Conservation (phyloP, 2,113 vertebrate species). For the Podilymbus podiceps region DNA sequence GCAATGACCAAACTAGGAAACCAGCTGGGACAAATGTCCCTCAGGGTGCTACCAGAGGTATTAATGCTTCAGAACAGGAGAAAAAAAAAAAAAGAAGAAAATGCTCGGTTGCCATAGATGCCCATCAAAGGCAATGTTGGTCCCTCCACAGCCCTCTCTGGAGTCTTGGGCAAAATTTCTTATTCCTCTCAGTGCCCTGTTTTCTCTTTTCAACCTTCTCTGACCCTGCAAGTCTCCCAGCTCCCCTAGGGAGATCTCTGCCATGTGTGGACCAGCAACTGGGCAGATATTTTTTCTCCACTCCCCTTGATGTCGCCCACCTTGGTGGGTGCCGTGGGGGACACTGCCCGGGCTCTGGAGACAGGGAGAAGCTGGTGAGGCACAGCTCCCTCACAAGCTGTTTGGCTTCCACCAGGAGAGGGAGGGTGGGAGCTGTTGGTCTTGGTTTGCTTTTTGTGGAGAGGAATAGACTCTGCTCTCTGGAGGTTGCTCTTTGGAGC, state of each 20-base stretch:
- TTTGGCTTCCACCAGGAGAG: neutral
- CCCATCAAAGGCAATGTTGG: neutral
- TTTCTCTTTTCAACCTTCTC: neutral
- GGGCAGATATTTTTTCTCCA: neutral
- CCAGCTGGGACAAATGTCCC: neutral
- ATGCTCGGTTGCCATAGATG: neutral
- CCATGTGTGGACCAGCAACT: rapidly evolving
- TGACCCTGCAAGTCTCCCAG: neutral
- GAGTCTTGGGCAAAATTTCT: neutral
- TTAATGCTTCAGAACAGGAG: neutral
- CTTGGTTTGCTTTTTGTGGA: neutral
- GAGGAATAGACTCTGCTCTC: neutral
- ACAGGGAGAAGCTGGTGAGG: neutral
- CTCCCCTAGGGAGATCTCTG: neutral
- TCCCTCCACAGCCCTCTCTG: neutral
- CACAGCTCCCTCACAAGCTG: neutral
- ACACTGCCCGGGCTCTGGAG: too few species aligned
- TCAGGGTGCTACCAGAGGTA: neutral
- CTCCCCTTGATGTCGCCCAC: neutral
- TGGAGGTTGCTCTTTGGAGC: neutral
- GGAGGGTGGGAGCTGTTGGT: neutral
- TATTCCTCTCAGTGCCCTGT: neutral
- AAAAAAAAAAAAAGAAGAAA: neutral
- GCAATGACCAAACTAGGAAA: neutral
- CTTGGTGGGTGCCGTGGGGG: rapidly evolving